These are phyloP conservation scores for Drosophila truncata DNA, from an alignment of 1,140 invertebrate genomes.

Conservation along the genomic window DNA sequence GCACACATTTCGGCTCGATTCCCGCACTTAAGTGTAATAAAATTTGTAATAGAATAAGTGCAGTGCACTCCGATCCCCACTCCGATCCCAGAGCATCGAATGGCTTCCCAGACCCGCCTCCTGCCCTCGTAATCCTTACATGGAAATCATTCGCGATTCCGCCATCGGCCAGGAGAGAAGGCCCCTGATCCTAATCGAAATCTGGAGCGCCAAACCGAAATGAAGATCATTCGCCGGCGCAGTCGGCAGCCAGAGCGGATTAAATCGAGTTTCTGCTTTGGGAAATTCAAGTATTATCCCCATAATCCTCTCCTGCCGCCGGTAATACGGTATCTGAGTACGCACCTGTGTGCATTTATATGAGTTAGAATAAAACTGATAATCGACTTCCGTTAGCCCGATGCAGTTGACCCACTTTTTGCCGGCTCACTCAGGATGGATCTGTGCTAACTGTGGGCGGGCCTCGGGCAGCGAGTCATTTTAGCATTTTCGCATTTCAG, in stretches of 20 bases:
- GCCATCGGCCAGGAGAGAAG: slow-evolving; percentile 47
- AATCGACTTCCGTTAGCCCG: slow-evolving; percentile 59
- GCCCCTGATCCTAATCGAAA: slow-evolving; percentile 31
- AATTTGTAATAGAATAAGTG: slow-evolving; percentile 82
- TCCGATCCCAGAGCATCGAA: slow-evolving; percentile 3
- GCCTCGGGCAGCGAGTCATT: slow-evolving; percentile 23
- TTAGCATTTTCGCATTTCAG: slow-evolving; percentile 10
- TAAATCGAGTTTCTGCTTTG: slow-evolving; percentile 38
- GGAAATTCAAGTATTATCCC: slow-evolving; percentile 40
- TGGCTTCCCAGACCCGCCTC: slow-evolving; percentile 3
- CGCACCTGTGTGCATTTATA: slow-evolving; percentile 57
- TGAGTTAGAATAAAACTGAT: slow-evolving; percentile 50
- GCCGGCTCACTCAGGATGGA: slow-evolving; percentile 18
- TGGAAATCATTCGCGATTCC: slow-evolving; percentile 67
- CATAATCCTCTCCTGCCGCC: not conserved
- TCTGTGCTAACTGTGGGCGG: slow-evolving; percentile 58
- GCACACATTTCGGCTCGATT: slow-evolving; percentile 77
- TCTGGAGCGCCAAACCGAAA: slow-evolving; percentile 52
- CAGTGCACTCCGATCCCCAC: slow-evolving; percentile 33
- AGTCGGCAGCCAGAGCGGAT: slow-evolving; percentile 23
- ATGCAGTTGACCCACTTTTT: slow-evolving; percentile 51
- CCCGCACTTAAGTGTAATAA: slow-evolving; percentile 81
- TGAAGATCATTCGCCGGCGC: slow-evolving; percentile 55
- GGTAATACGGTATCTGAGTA: slow-evolving; percentile 38
- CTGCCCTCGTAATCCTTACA: slow-evolving; percentile 35